A percentile compares a stretch with the other conserved stretches of the same genome.
Conservation (phyloP, 1,140 invertebrate species). For the Diploscapter pachys region DNA sequence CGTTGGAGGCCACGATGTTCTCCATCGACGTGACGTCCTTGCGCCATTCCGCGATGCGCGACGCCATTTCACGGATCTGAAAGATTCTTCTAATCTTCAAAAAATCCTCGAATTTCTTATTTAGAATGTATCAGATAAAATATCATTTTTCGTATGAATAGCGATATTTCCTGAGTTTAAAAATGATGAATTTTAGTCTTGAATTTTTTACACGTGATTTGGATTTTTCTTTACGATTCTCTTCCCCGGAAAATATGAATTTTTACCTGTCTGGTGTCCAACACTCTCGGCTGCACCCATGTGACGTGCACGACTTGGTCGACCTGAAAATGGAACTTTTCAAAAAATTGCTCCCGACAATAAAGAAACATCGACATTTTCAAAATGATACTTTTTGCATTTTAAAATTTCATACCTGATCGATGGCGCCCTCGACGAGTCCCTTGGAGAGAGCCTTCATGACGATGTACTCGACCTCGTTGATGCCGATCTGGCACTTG, state of each 20-base stretch:
- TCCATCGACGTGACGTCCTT: slow-evolving; percentile 40
- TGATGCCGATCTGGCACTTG: slow-evolving; percentile 75
- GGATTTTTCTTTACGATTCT: too few species aligned
- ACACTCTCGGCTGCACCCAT: slow-evolving; percentile 86
- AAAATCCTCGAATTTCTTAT: background rate
- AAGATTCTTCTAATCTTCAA: background rate
- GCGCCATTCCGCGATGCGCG: slow-evolving; percentile 42
- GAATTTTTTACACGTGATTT: too few species aligned
- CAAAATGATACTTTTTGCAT: background rate
- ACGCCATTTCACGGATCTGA: slow-evolving; percentile 41
- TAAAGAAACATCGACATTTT: background rate
- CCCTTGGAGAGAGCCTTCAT: slow-evolving; percentile 97
- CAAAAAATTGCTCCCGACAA: background rate
- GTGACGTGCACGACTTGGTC: slow-evolving; percentile 75
- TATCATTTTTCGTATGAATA: background rate
- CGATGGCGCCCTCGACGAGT: slow-evolving; percentile 86
- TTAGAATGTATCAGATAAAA: background rate
- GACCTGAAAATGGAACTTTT: slow-evolving; percentile 58
- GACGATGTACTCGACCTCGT: slow-evolving; percentile 78
- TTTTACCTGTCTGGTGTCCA: slow-evolving; percentile 66
- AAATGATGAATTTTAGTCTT: background rate
- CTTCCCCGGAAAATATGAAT: background rate
- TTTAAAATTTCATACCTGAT: slow-evolving; percentile 68
- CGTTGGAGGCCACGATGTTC: slow-evolving; percentile 40
- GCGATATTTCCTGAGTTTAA: background rate